A percentile compares a stretch with the other conserved stretches of the same genome.
Conservation (phyloP, 2,113 vertebrate species). For the Rhinoderma darwinii region DNA sequence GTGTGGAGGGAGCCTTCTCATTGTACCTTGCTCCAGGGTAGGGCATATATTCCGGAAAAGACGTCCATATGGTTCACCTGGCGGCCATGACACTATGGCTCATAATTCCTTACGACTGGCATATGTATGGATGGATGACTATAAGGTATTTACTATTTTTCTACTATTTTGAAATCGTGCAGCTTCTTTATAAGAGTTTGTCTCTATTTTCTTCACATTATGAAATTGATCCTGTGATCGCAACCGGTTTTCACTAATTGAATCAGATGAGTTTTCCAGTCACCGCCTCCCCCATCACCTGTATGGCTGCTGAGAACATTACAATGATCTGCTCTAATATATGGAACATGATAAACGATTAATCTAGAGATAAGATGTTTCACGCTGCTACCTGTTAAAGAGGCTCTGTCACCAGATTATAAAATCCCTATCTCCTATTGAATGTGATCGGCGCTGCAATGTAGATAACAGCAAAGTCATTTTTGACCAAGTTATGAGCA, state of each 20-base stretch:
- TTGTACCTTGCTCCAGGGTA: constrained; percentile 94
- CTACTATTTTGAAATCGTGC: background rate
- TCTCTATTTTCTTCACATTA: background rate
- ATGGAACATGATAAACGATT: no score
- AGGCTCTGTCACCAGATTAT: no score
- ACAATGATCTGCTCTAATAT: background rate
- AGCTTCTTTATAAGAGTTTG: no score
- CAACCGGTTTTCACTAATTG: background rate
- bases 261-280: no score
- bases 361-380: no score
- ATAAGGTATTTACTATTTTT: constrained; percentile 78
- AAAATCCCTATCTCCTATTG: no score
- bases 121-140: constrained; percentile 96
- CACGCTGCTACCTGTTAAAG: no score
- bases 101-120: constrained; percentile 92
- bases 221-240: background rate
- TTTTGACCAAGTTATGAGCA: no score
- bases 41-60: constrained; percentile 98
- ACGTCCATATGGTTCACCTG: constrained; percentile 91
- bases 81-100: constrained; percentile 95
- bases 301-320: background rate
- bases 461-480: no score
- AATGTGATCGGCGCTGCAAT: no score
- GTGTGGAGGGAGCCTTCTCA: constrained; percentile 92
- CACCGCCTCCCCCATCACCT: background rate